Percentiles rank a stretch among this genome's conserved stretches.
Evolutionary conservation across 2,797 vertebrate genomes (phyloP).

Genomic region (Tadarida brasiliensis): DNA sequence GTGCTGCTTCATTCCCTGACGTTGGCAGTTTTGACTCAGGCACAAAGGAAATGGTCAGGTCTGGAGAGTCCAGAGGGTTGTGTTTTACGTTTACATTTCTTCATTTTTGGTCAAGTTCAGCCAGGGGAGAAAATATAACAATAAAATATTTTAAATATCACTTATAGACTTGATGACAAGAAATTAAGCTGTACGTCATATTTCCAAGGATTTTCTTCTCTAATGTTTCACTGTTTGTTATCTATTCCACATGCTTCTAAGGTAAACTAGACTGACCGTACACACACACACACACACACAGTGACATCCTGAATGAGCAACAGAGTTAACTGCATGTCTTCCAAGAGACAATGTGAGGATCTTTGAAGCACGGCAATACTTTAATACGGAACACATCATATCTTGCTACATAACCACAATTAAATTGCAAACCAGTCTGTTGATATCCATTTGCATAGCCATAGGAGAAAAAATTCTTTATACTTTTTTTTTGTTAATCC

Average conservation of each 20-base stretch:
- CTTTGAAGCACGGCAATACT: neutral
- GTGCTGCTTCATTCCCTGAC: slow-evolving; percentile 33
- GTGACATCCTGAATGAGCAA: neutral
- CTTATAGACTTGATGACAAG: slow-evolving; percentile 41
- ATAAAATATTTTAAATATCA: neutral
- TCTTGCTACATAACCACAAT: neutral
- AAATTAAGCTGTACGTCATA: neutral
- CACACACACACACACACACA: neutral
- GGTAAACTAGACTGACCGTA: fast-evolving
- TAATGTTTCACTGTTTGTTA: neutral
- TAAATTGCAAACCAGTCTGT: neutral
- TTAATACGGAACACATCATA: neutral
- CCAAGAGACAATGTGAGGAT: neutral
- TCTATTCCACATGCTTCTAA: neutral
- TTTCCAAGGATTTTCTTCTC: slow-evolving; percentile 19
- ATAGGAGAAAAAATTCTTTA: neutral
- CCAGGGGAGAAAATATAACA: slow-evolving; percentile 13
- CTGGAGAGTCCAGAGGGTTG: slow-evolving; percentile 18
- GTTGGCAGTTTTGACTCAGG: neutral
- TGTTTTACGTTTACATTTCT: neutral
- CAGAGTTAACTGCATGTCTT: neutral
- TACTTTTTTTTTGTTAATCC: neutral
- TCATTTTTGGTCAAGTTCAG: neutral
- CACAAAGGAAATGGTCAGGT: slow-evolving; percentile 53
- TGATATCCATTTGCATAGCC: neutral